Evolutionary conservation across 1,140 invertebrate species (phyloP).

Genomic region (Camponotus pennsylvanicus): DNA sequence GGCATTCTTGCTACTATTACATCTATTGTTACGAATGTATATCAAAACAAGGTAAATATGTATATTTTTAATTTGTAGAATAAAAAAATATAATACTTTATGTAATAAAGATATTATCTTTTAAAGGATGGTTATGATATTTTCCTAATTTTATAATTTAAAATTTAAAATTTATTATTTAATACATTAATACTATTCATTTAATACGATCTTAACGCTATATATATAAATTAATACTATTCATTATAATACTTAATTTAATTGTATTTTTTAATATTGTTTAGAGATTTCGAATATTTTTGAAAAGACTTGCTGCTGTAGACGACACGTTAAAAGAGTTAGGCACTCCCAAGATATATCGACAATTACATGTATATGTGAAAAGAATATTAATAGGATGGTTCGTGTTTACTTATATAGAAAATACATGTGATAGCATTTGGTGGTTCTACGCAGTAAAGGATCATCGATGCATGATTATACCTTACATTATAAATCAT

Average conservation of each 20-base stretch:
- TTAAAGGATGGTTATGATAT: background rate
- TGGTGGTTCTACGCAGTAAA: background rate
- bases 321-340: constrained; percentile 25
- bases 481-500: background rate
- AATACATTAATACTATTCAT: background rate
- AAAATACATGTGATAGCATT: background rate
- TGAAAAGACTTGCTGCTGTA: constrained; percentile 23
- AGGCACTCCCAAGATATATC: constrained; percentile 4
- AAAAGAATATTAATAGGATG: constrained; percentile 19
- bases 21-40: background rate
- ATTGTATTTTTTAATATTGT: background rate
- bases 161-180: background rate
- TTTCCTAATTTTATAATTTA: background rate
- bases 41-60: background rate
- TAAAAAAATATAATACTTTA: background rate
- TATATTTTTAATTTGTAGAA: background rate
- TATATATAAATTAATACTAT: background rate
- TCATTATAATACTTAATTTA: too few species aligned
- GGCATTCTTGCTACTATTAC: background rate
- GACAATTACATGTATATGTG: background rate
- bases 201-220: too few species aligned
- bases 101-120: background rate
- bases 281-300: constrained; percentile 15
- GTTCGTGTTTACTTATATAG: background rate
- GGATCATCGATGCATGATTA: background rate